phyloP scores from a whole-genome alignment of 2,888 invertebrate species.

The Eucriotettix oculatus region DNA sequence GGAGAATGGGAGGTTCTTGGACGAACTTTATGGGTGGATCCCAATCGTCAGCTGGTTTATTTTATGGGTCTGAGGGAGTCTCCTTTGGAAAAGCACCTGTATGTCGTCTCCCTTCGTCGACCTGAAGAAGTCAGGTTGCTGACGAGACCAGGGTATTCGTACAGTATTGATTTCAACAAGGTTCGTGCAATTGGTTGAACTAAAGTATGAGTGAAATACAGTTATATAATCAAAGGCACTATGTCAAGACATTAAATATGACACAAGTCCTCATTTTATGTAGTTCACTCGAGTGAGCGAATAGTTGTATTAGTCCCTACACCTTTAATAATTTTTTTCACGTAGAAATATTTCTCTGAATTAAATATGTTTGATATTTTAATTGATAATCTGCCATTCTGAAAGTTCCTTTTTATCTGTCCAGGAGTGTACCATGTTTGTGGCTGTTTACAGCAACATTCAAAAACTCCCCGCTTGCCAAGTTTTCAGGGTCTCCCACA shows the following conservation, averaged over 20 bases:
- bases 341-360: too few species aligned
- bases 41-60: slow-evolving; percentile 60
- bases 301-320: too few species aligned
- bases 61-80: slow-evolving; percentile 82
- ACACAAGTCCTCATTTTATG: too few species aligned
- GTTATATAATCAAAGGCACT: too few species aligned
- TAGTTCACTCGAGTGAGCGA: too few species aligned
- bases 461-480: slow-evolving; percentile 51
- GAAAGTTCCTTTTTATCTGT: slow-evolving; percentile 15
- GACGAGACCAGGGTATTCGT: slow-evolving; percentile 71
- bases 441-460: slow-evolving; percentile 71
- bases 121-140: slow-evolving; percentile 59
- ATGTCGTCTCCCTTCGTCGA: slow-evolving; percentile 57
- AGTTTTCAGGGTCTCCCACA: slow-evolving; percentile 47
- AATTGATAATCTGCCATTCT: too few species aligned
- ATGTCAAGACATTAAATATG: too few species aligned
- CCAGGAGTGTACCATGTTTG: slow-evolving; percentile 62
- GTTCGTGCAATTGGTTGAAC: slow-evolving; percentile 25
- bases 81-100: slow-evolving; percentile 83
- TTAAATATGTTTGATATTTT: too few species aligned
- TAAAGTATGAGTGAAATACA: background rate
- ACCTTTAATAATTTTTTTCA: too few species aligned
- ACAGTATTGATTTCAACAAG: slow-evolving; percentile 64
- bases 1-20: slow-evolving; percentile 92
- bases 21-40: slow-evolving; percentile 77